Percentiles rank a stretch among this genome's conserved stretches.
Conservation (phyloP, 2,113 vertebrate genomes). For the Chaetura pelagica region DNA sequence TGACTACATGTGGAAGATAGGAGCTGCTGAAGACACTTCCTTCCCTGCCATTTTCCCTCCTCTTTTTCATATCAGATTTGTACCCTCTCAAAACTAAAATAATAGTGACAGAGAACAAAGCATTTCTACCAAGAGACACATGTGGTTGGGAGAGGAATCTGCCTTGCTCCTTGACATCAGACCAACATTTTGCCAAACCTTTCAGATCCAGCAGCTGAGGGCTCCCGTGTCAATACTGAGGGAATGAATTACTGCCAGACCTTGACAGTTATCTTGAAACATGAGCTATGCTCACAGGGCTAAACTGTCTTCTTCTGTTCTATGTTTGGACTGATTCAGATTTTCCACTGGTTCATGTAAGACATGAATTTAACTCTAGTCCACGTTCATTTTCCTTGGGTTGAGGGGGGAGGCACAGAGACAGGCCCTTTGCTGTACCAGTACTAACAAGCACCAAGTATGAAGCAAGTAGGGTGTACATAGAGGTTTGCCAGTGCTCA, state of each 20-base stretch:
- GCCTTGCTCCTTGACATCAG: neutral
- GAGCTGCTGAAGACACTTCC: neutral
- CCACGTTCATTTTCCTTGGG: neutral
- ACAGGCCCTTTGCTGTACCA: neutral
- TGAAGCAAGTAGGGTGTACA: neutral
- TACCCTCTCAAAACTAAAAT: neutral
- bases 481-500: neutral
- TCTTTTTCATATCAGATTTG: neutral
- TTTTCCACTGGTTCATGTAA: neutral
- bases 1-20: neutral
- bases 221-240: neutral
- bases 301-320: neutral
- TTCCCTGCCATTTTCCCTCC: neutral
- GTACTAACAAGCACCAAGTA: neutral
- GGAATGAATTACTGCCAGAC: neutral
- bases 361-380: neutral
- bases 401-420: neutral
- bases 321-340: neutral
- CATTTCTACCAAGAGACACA: neutral
- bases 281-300: neutral
- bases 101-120: neutral
- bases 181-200: neutral
- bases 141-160: accelerated
- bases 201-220: neutral
- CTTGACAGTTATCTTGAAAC: neutral